phyloP scores from a whole-genome alignment of 2,797 vertebrate species.

The Ceryle rudis region DNA sequence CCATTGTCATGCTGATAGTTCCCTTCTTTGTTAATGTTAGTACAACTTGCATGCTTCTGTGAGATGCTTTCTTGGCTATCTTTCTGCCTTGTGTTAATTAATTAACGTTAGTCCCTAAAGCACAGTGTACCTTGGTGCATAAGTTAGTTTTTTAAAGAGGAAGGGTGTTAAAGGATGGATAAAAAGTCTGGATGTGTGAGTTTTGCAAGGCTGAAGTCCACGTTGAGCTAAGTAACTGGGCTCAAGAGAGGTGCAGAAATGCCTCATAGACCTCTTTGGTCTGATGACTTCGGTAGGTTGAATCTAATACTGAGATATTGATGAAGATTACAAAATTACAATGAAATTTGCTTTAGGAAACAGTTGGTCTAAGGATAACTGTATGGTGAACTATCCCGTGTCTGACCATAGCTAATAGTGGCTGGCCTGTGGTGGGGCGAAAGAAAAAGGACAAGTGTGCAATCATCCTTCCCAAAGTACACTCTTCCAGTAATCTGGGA shows the following conservation, averaged over 20 bases:
- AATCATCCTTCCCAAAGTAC: conserved; percentile 3
- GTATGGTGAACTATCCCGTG: background rate
- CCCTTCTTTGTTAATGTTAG: conserved; percentile 99
- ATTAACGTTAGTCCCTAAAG: background rate
- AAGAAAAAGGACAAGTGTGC: conserved; percentile 10
- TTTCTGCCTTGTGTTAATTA: background rate
- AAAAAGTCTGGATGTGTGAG: background rate
- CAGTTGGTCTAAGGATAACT: background rate
- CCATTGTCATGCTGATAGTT: conserved; percentile 98
- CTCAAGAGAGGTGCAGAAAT: background rate
- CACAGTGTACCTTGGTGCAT: background rate
- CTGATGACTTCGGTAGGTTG: background rate
- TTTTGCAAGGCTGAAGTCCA: background rate
- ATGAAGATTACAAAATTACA: background rate
- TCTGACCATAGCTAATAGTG: background rate
- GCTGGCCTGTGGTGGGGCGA: background rate
- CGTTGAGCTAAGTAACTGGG: background rate
- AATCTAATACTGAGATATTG: background rate
- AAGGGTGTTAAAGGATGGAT: background rate
- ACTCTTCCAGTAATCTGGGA: background rate
- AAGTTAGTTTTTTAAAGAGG: background rate
- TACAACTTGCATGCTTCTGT: conserved; percentile 34
- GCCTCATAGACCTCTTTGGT: background rate
- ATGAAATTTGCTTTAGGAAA: background rate
- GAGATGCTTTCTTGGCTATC: background rate